Evolutionary conservation across 2,888 invertebrate species (phyloP), one percentile per base, ranked within the genome.

Genomic region (Pasiphila rectangulata): DNA sequence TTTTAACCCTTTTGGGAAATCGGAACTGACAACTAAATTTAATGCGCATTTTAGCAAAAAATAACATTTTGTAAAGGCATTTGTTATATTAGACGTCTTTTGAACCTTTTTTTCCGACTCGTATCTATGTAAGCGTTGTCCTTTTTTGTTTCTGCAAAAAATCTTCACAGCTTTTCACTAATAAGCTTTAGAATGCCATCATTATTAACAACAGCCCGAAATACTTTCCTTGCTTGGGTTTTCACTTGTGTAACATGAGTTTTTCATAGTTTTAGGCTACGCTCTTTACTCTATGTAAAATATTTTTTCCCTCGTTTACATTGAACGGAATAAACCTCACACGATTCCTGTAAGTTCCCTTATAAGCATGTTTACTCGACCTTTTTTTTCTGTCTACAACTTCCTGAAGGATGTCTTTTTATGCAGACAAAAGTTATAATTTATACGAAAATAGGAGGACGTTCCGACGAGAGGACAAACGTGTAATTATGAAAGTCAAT

Each of bases 361-460:
- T 27, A 3, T 13, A 3, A 2, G 12, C 2, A 12, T 10, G 4
- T 4, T 13, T 6, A 17, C 36, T 40, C 24, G 13, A 5, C 19
- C 37, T 38, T 30, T 49, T 16, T 15, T 12, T 13, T 34, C 21
- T 32, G 9, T 2, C 1, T n/a, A 20, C 15, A 29, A 43, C 39
- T 40, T 49, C 24, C 12, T 23, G 35, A 40, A 20, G 12, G 44
- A 45, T 41, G 32, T 30, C 39, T 46, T 40, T 41, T 39, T 36
- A 30, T 13, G 24, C 46, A 52, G 44, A 44, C 27, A 34, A 16
- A 46, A 49, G 41, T 46, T 43, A 56, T 48, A 53, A 51, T 46
- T 44, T 32, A 47, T 42, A 49, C 37, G 45, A 35, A 45, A 45
- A 16, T 5, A 30, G 7, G 13, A 27, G 13, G 27, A 27, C 27